Conservation (phyloP, 2,797 vertebrate species). For the Tamandua tetradactyla region DNA sequence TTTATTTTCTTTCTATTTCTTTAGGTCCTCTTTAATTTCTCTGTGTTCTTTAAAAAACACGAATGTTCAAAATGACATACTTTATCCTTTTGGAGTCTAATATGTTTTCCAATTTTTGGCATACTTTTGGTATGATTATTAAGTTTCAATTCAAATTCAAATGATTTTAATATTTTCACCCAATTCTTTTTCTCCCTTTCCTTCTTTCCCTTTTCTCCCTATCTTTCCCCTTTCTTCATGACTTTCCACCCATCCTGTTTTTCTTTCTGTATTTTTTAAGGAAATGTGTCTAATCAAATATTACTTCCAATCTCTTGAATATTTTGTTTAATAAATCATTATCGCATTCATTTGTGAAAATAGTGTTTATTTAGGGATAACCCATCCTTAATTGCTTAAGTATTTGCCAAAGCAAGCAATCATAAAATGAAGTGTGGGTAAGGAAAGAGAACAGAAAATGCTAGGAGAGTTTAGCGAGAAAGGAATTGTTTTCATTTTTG, state of each 20-base stretch:
- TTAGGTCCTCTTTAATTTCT: neutral
- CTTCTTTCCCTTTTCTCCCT: neutral
- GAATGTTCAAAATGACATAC: neutral
- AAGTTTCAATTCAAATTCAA: neutral
- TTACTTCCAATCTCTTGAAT: neutral
- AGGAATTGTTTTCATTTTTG: neutral
- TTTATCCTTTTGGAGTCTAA: neutral
- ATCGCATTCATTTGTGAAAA: neutral
- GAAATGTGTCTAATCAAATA: neutral
- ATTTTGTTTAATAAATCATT: neutral
- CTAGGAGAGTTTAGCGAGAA: neutral
- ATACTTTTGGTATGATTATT: neutral
- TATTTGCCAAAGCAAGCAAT: neutral
- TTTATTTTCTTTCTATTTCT: slow-evolving; percentile 31
- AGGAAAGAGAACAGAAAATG: neutral
- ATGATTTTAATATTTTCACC: neutral
- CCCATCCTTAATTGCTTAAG: rapidly evolving
- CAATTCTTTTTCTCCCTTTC: neutral
- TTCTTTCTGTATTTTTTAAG: neutral
- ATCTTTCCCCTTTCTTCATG: neutral
- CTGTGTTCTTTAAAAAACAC: neutral
- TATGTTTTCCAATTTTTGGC: neutral
- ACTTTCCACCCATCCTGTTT: neutral
- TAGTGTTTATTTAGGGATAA: neutral
- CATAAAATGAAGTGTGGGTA: neutral